Conservation (phyloP, 2,888 invertebrate species). For the Eupeodes luniger region DNA sequence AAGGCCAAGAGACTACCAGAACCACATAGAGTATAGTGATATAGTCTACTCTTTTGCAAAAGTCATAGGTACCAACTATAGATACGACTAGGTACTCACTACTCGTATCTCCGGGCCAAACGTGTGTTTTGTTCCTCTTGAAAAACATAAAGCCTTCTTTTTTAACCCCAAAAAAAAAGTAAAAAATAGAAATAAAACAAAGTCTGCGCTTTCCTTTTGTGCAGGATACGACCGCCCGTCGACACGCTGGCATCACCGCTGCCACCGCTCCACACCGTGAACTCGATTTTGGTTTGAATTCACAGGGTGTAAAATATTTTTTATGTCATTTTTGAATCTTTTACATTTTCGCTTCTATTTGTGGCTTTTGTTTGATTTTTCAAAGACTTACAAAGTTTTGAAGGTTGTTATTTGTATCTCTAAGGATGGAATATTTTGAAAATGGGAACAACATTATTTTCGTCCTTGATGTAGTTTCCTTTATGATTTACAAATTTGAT, state of each 20-base stretch:
- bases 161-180: neutral
- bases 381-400: no score
- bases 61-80: neutral
- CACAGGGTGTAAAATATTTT: neutral
- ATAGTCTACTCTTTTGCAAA: conserved; percentile 23
- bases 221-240: conserved; percentile 38
- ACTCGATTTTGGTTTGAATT: neutral
- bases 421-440: no score
- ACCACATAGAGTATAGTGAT: neutral
- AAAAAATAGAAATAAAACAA: conserved; percentile 21
- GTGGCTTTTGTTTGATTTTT: no score
- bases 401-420: no score
- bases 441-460: no score
- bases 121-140: conserved; percentile 31
- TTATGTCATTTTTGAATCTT: no score
- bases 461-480: no score
- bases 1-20: conserved; percentile 13
- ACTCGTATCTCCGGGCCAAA: conserved; percentile 21
- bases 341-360: no score
- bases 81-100: neutral
- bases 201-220: conserved; percentile 58
- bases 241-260: no score
- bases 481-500: no score
- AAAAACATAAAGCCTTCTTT: conserved; percentile 15
- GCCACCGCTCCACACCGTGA: no score